Evolutionary conservation across 64 coral and sea anemone species (phyloP).

Genomic region (Stichodactyla mertensii): DNA sequence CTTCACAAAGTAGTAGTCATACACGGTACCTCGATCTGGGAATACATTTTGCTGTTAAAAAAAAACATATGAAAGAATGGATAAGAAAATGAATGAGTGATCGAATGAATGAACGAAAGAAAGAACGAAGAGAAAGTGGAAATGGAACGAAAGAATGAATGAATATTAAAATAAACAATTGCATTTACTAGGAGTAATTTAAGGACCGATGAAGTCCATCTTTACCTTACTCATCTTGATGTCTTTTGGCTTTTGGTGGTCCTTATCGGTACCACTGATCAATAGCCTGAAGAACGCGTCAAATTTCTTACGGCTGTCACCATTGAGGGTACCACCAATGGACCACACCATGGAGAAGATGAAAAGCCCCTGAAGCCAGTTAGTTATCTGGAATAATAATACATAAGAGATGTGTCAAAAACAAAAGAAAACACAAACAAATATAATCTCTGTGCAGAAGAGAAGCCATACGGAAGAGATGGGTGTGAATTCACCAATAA

Average conservation of each 20-base stretch:
- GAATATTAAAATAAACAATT: background rate
- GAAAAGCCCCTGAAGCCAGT: slow-evolving; percentile 85
- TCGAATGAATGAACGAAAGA: background rate
- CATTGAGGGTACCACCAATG: slow-evolving; percentile 77
- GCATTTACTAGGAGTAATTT: too few species aligned
- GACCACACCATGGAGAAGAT: slow-evolving; percentile 91
- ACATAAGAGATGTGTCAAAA: background rate
- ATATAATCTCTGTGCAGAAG: background rate
- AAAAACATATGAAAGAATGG: background rate
- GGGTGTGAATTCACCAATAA: too few species aligned
- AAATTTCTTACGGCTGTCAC: slow-evolving; percentile 94
- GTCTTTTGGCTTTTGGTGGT: slow-evolving; percentile 93
- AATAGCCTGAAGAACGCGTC: slow-evolving; percentile 87
- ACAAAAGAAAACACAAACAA: background rate
- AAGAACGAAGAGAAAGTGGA: background rate
- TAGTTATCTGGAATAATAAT: slow-evolving; percentile 65
- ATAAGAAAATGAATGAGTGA: background rate
- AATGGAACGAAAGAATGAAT: background rate
- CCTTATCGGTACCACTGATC: slow-evolving; percentile 96
- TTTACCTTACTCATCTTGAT: slow-evolving; percentile 91
- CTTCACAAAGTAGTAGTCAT: slow-evolving; percentile 98
- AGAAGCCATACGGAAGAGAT: background rate
- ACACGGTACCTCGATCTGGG: slow-evolving; percentile 90
- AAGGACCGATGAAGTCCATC: too few species aligned
- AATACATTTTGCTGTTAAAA: slow-evolving; percentile 94